Base-by-base conservation (phyloP, 2,888 invertebrate genomes). In the Stenoptilia bipunctidactyla region DNA sequence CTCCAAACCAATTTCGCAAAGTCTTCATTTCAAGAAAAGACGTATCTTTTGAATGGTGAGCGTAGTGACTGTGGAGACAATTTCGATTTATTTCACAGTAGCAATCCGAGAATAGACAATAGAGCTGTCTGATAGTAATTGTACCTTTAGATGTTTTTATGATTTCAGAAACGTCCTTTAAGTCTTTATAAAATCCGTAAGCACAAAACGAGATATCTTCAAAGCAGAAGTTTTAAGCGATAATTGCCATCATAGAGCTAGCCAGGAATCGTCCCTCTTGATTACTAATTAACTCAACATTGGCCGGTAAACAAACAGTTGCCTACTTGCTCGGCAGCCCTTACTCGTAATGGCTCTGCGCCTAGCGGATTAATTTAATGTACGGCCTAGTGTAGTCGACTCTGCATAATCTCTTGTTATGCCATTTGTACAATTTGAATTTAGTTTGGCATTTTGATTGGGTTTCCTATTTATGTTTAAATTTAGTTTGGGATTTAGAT, bases 381-480 rank as follows among this genome's bases (percentile, higher is more conserved):
- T 3, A 30, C 30, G 12, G 30, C 30, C 30, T 30, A 3, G n/a
- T 9, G 30, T 30, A 12, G 9, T 30, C 4, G 9, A 30, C 12
- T 9, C 12, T 30, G 30, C 30, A 30, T n/a, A 30, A 30, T 30
- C 30, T 30, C 30, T 30, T 30, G 30, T 30, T 30, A 30, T n/a
- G 30, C 12, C 3, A 30, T 12, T n/a, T 30, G 30, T 30, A 30
- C 2, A n/a, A 30, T 30, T 30, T 30, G 12, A 12, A 12, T n/a
- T 30, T 30, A 30, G 30, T 30, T 30, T 10, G 6, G 12, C 12
- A 12, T 30, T 30, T 10, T 8, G 20, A 20, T 20, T 20, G 20
- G 20, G 8, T 20, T 20, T 20, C 20, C 20, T 20, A 20, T 20
- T 20, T 20, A 20, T 20, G 20, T 20, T 20, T 20, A 20, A 20